These are phyloP conservation scores for Eristalis tenax DNA, from an alignment of 2,888 invertebrate genomes.

Conservation along the genomic window DNA sequence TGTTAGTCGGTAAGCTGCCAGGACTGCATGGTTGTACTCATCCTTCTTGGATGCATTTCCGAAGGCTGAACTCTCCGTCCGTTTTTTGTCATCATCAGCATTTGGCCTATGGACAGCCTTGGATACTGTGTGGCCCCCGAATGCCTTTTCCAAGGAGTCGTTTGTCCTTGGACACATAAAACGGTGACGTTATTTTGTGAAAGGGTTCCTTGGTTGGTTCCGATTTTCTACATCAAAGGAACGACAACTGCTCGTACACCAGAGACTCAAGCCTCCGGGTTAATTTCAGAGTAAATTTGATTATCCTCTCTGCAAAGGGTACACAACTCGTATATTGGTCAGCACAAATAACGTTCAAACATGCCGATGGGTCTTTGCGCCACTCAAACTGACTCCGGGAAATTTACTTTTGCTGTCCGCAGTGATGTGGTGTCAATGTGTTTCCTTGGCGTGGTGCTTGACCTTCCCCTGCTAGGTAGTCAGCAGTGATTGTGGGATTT, in stretches of 20 bases:
- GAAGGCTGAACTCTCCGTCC: slow-evolving; percentile 14
- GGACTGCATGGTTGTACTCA: slow-evolving; percentile 11
- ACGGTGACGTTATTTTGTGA: slow-evolving; percentile 36
- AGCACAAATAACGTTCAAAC: slow-evolving; percentile 57
- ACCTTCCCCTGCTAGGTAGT: slow-evolving; percentile 60
- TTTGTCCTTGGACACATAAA: slow-evolving; percentile 50
- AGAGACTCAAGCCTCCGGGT: slow-evolving; percentile 29
- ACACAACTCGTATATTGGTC: slow-evolving; percentile 39
- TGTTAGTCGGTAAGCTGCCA: slow-evolving; percentile 50
- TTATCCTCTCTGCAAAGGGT: slow-evolving; percentile 44
- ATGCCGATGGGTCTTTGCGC: slow-evolving; percentile 47
- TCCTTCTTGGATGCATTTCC: slow-evolving; percentile 34
- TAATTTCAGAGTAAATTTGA: slow-evolving; percentile 68
- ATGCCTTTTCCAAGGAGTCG: slow-evolving; percentile 36
- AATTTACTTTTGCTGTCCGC: slow-evolving; percentile 56
- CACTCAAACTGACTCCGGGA: slow-evolving; percentile 6
- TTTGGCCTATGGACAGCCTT: slow-evolving; percentile 8
- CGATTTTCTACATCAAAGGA: slow-evolving; percentile 32
- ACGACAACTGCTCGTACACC: not conserved
- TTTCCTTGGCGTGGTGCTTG: slow-evolving; percentile 47
- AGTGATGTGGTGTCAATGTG: slow-evolving; percentile 52
- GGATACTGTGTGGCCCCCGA: slow-evolving; percentile 23
- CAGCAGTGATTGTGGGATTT: slow-evolving; percentile 45
- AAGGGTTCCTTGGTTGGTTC: slow-evolving; percentile 30
- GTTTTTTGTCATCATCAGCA: slow-evolving; percentile 42